Evolutionary conservation across 2,888 invertebrate genomes (phyloP), one percentile per base, ranked within the genome.

Genomic region (Lithophane leautieri): DNA sequence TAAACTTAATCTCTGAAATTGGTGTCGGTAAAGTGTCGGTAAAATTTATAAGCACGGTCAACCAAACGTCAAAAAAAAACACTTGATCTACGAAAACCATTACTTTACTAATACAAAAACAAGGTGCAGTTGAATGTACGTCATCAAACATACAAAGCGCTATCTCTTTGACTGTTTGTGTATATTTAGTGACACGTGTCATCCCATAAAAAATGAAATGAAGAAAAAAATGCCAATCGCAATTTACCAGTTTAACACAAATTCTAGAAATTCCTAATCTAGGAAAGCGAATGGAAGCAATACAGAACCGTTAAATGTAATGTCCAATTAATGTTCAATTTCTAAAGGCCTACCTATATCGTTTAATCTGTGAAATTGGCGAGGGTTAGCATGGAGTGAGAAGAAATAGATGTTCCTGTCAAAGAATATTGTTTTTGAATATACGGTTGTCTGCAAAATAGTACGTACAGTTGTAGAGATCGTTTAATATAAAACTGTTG

Each of bases 261-360:
- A 78, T 65, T 52, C 52, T 80, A 63, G 50, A 58, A 80, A 80
- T 73, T 80, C 14, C 73, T 58, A 52, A 54, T 34, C 34, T 42
- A 6, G 34, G 22, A 25, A 56, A 44, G 47, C 50, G 40, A 42
- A 78, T 68, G 84, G 67, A 47, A 50, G 61, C 77, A 77, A 77
- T 74, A 76, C 77, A 73, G 63, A 62, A 47, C 54, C 60, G 61
- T 79, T 73, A 68, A 81, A 85, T 74, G 67, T 73, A 73, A 86
- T 82, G 68, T 79, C 40, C 85, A 77, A 84, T 85, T 86, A 85
- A 85, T 84, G 79, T 82, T 73, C 77, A 58, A 82, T 79, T 85
- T 84, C 75, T 68, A 85, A 73, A 84, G 73, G 76, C 63, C 69
- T 73, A 76, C 63, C 69, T 73, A 76, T 73, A 76, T 79, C 73